These are phyloP conservation scores for Sarcoramphus papa DNA, from an alignment of 2,797 vertebrate genomes.

Conservation along the genomic window DNA sequence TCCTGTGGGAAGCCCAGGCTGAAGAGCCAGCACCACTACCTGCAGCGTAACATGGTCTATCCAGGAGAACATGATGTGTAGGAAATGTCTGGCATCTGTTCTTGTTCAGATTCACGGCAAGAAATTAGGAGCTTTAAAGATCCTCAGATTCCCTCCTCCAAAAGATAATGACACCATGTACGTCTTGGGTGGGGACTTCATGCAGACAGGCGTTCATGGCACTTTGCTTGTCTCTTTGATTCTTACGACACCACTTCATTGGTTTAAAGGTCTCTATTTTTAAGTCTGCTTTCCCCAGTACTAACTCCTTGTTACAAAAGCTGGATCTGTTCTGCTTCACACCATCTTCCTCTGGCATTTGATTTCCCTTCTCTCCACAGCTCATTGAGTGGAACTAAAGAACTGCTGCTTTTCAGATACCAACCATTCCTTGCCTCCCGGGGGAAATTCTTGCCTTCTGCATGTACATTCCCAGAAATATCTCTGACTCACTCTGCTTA, in stretches of 20 bases:
- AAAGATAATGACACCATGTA: neutral
- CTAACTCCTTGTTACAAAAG: neutral
- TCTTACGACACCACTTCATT: neutral
- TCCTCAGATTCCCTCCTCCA: neutral
- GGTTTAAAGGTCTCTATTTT: neutral
- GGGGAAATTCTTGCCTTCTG: neutral
- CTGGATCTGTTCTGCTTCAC: neutral
- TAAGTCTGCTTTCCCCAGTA: neutral
- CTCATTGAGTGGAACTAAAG: neutral
- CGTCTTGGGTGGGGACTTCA: neutral
- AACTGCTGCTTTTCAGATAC: neutral
- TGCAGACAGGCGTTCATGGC: neutral
- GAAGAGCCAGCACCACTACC: neutral
- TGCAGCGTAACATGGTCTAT: fast-evolving
- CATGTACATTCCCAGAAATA: neutral
- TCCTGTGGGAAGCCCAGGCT: neutral
- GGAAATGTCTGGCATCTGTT: neutral
- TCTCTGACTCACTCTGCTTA: constrained; percentile 4
- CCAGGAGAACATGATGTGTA: neutral
- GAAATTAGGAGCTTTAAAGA: neutral
- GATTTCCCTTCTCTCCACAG: neutral
- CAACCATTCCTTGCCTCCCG: neutral
- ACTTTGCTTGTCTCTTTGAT: neutral
- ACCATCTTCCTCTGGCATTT: neutral
- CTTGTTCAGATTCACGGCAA: neutral